Percentiles rank a stretch among this genome's conserved stretches.
phyloP scores from a whole-genome alignment of 2,113 vertebrate genomes.

The Pandion haliaetus region DNA sequence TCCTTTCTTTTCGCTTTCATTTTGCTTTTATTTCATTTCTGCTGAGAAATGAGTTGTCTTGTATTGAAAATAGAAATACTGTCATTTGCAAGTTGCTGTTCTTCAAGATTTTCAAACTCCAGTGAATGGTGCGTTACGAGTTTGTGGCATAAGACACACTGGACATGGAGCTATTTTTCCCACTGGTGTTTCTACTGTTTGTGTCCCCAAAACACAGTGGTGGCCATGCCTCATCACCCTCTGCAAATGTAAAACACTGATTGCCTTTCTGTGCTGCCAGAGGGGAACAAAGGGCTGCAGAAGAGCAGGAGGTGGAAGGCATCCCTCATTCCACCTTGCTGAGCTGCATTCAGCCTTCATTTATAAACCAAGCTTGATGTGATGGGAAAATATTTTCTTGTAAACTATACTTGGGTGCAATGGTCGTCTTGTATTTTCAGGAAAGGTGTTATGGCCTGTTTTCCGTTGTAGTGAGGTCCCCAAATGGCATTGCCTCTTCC shows the following conservation, averaged over 20 bases:
- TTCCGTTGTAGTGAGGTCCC: neutral
- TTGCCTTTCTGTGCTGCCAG: neutral
- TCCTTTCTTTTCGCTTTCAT: neutral
- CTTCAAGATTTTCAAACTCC: neutral
- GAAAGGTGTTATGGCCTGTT: neutral
- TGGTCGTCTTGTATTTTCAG: accelerated
- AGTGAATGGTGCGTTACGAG: accelerated
- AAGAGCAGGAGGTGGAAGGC: neutral
- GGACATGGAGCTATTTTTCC: neutral
- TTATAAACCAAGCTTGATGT: neutral
- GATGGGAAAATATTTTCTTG: neutral
- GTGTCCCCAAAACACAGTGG: neutral
- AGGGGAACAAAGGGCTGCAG: neutral
- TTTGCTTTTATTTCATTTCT: neutral
- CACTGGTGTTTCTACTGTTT: neutral
- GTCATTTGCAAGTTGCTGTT: neutral
- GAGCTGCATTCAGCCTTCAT: accelerated
- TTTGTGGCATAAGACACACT: accelerated
- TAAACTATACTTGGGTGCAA: neutral
- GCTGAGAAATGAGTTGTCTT: neutral
- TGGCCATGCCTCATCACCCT: neutral
- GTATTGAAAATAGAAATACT: neutral
- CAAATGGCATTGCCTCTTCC: neutral
- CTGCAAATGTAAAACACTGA: accelerated
- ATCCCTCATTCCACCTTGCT: neutral